Conservation (phyloP, 2,888 invertebrate species). For the Liopterus haemorrhoidalis region DNA sequence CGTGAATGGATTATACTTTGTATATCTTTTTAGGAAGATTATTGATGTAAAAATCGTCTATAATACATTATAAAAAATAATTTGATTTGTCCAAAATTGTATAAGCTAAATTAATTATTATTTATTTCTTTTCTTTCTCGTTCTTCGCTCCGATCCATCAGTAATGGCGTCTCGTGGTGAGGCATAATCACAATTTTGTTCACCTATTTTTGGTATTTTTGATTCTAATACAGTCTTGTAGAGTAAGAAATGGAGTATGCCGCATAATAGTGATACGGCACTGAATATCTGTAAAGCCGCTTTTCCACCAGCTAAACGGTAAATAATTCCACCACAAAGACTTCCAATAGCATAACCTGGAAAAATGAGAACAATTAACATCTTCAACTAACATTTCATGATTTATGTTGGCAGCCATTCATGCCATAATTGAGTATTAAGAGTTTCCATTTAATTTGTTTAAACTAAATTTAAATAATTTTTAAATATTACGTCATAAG, state of each 20-base stretch:
- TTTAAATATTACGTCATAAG: too few relatives aligned
- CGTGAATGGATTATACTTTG: neutral
- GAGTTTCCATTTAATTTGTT: too few relatives aligned
- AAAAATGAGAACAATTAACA: conserved; percentile 23
- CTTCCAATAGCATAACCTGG: conserved; percentile 72
- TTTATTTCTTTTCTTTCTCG: too few relatives aligned
- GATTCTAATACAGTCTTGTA: conserved; percentile 42
- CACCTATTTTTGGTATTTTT: conserved; percentile 37
- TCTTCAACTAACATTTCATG: too few relatives aligned
- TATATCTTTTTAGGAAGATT: conserved; percentile 12
- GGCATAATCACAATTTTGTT: conserved; percentile 1
- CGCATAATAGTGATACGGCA: conserved; percentile 43
- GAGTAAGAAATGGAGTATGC: conserved; percentile 45
- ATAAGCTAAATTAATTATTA: too few relatives aligned
- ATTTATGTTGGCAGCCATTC: too few relatives aligned
- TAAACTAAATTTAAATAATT: too few relatives aligned
- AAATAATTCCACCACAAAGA: conserved; percentile 64
- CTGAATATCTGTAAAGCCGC: conserved; percentile 51
- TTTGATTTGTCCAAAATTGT: too few relatives aligned
- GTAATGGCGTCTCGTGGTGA: neutral
- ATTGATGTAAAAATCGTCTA: conserved; percentile 8
- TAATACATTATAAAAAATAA: too few relatives aligned
- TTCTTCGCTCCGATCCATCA: too few relatives aligned
- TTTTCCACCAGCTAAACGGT: conserved; percentile 58
- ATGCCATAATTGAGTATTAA: conserved; percentile 12